Base-by-base conservation (phyloP, 2,888 invertebrate genomes). In the Xestia xanthographa region DNA sequence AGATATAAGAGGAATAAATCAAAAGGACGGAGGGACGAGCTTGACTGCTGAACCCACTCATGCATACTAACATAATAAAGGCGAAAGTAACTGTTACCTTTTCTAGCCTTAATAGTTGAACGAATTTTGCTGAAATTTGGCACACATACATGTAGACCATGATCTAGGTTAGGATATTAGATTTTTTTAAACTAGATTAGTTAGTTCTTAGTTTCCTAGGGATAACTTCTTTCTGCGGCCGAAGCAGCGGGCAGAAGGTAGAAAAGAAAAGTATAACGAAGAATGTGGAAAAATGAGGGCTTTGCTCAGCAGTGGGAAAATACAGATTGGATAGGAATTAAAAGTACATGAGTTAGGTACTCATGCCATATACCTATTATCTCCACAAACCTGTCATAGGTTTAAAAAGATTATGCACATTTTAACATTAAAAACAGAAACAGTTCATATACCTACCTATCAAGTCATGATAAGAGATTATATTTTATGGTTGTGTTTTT, bases 1-100 rank as follows among this genome's bases (percentile, higher is more conserved):
- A 53, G 67, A 77, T 72, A 70, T 65, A 45, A 29, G 50, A 65
- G 43, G 29, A 72, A 65, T 71, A 68, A 70, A 75, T 79, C 17
- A 53, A 17, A 70, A 63, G 20, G n/a, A n/a, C 14, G 29, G 8
- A 29, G 29, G 22, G 63, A 53, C n/a, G 38, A 41, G n/a, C 5
- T 14, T 60, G 34, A 75, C 11, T 73, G 5, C 11, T 38, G 8
- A n/a, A 20, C 22, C n/a, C 29, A n/a, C 11, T 63, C 63, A 63
- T 4, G 8, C 41, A n/a, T 41, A 41, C 38, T 63, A 41, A 63
- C 14, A n/a, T n/a, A 41, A 41, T 60, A 60, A 60, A 60, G 4
- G 5, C 20, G 1, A 34, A 60, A 34, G 29, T 34, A 17, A 29
- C 58, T 29, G 29, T 29, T 29, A 20, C 29, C 58, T 29, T 58